These are phyloP conservation scores for Balaeniceps rex DNA, from an alignment of 2,113 vertebrate species.

Conservation along the genomic window DNA sequence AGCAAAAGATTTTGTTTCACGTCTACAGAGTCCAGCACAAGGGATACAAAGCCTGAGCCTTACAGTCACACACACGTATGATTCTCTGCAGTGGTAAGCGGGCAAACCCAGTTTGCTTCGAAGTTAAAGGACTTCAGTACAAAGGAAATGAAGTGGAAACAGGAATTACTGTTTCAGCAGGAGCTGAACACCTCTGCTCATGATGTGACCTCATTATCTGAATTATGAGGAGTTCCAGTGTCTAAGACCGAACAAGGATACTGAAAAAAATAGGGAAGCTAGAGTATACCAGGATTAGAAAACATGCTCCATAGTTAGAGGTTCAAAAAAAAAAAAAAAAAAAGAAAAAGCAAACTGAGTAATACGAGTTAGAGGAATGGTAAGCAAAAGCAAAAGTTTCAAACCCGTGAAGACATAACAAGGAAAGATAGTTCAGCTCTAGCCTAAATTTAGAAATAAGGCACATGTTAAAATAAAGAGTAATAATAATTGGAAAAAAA, in stretches of 20 bases:
- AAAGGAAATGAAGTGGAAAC: background rate
- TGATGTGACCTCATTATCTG: background rate
- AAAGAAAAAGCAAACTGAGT: too few relatives aligned
- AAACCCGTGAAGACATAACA: background rate
- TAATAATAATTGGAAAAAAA: background rate
- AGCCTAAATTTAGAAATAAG: background rate
- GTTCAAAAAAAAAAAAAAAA: background rate
- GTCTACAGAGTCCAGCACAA: background rate
- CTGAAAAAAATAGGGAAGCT: background rate
- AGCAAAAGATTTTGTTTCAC: background rate
- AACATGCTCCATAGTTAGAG: background rate
- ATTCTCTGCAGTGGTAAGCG: background rate
- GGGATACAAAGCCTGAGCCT: background rate
- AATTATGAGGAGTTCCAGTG: background rate
- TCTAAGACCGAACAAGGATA: background rate
- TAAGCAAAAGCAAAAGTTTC: background rate
- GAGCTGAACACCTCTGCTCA: background rate
- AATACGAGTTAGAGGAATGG: accelerated
- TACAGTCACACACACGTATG: accelerated
- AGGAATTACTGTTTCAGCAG: background rate
- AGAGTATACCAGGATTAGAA: background rate
- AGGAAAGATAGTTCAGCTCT: background rate
- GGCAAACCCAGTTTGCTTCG: background rate
- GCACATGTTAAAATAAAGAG: background rate
- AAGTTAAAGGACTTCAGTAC: background rate